Percentiles rank a stretch among this genome's conserved stretches.
phyloP scores from a whole-genome alignment of 2,113 vertebrate species.

The Pavo muticus region DNA sequence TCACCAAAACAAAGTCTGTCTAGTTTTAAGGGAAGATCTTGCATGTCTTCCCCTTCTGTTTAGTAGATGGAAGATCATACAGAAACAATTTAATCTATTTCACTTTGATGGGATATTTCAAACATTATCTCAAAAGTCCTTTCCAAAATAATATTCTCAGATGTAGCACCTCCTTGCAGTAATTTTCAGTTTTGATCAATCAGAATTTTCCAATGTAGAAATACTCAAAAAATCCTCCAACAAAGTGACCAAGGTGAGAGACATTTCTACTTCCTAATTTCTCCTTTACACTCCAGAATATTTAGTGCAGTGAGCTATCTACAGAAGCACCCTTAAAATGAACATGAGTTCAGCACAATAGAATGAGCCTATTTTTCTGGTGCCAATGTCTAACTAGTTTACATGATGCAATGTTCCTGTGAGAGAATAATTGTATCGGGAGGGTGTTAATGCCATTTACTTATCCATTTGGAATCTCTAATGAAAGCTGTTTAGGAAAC shows the following conservation, averaged over 20 bases:
- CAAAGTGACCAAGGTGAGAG: background rate
- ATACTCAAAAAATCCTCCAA: background rate
- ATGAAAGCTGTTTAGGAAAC: constrained; percentile 51
- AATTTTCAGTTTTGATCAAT: background rate
- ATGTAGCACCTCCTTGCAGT: background rate
- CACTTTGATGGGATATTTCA: background rate
- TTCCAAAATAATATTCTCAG: background rate
- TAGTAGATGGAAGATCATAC: background rate
- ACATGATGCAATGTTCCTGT: background rate
- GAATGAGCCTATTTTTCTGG: background rate
- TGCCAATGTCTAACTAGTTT: background rate
- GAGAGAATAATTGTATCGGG: background rate
- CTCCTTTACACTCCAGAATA: background rate
- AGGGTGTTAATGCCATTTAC: background rate
- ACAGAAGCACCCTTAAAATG: background rate
- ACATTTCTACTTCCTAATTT: background rate
- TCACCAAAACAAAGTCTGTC: background rate
- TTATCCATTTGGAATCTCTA: background rate
- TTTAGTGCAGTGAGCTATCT: background rate
- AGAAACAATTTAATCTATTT: background rate
- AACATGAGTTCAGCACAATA: background rate
- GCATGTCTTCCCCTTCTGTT: background rate
- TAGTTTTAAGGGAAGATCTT: background rate
- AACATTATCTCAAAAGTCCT: background rate
- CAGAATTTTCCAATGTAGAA: background rate